Evolutionary conservation across 2,113 vertebrate species (phyloP).

Genomic region (western clawed frog (Xenopus tropicalis)): UCB_Xtro_10.0 CM004443.2:50388501-50389000

Average conservation of each 20-base stretch:
- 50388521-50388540: constrained; percentile 8
- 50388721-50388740: neutral
- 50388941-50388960: neutral
- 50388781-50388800: neutral
- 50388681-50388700: neutral
- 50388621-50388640: constrained; percentile 17
- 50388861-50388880: neutral
- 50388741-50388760: neutral
- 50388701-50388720: neutral
- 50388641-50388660: constrained; percentile 12
- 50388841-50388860: too few species aligned
- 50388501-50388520: too few species aligned
- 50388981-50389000: too few species aligned
- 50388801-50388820: neutral
- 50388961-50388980: too few species aligned
- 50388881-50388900: neutral
- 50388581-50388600: constrained; percentile 17
- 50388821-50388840: too few species aligned
- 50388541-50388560: constrained; percentile 37
- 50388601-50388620: constrained; percentile 13
- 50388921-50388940: too few species aligned
- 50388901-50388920: too few species aligned
- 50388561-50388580: constrained; percentile 29
- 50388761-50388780: neutral
- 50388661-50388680: constrained; percentile 13